phyloP scores from a whole-genome alignment of 2,888 invertebrate genomes.

The Leptopterna dolabrata region DNA sequence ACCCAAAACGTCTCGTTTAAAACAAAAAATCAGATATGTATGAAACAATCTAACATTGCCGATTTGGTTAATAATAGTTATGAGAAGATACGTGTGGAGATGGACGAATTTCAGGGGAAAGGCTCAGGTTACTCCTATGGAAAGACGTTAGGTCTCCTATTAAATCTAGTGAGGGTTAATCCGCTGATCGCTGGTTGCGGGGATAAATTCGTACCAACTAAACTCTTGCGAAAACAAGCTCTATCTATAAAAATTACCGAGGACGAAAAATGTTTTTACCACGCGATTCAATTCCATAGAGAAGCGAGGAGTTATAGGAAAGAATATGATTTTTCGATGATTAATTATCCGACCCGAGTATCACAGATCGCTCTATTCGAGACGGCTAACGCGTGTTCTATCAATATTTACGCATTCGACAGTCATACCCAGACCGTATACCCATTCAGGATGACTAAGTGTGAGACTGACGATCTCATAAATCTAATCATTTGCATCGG shows the following conservation, averaged over 20 bases:
- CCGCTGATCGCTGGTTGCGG: neutral
- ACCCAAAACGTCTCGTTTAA: neutral
- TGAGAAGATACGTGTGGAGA: neutral
- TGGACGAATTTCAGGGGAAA: neutral
- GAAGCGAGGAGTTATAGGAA: neutral
- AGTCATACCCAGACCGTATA: too few species aligned
- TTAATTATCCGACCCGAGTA: neutral
- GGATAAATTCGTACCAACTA: neutral
- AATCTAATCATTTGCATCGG: too few species aligned
- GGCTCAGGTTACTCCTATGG: neutral
- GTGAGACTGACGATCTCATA: too few species aligned
- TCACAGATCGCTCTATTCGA: neutral
- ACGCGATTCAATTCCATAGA: neutral
- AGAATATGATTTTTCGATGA: neutral
- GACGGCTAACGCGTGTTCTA: neutral
- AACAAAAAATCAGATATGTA: neutral
- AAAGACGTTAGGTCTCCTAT: neutral
- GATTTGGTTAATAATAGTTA: neutral
- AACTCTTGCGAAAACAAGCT: neutral
- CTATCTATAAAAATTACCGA: neutral
- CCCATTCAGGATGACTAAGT: too few species aligned
- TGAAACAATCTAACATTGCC: neutral
- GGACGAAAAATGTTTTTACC: neutral
- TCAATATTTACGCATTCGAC: too few species aligned
- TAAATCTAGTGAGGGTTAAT: neutral